Conservation (phyloP, 2,797 vertebrate species). For the Hemitrygon akajei region DNA sequence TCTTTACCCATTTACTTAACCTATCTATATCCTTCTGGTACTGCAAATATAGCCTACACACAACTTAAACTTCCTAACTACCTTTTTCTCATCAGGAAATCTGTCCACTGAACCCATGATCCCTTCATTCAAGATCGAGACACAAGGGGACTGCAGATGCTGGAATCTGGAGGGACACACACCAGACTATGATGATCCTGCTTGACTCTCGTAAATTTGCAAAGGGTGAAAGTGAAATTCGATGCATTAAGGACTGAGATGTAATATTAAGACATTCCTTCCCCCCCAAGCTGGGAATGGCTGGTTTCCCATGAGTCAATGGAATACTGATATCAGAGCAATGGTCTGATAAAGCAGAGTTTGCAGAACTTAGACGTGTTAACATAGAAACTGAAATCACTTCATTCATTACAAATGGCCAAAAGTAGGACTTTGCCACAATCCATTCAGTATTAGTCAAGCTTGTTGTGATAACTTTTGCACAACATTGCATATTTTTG, state of each 20-base stretch:
- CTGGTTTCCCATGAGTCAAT: background rate
- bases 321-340: background rate
- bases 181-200: too few species aligned
- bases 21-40: too few species aligned
- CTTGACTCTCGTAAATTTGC: background rate
- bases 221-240: background rate
- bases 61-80: too few species aligned
- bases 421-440: conserved; percentile 51
- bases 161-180: too few species aligned
- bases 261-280: background rate
- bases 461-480: background rate
- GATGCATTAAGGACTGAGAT: background rate
- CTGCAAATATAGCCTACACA: too few species aligned
- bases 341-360: too few species aligned
- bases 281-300: background rate
- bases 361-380: conserved; percentile 19
- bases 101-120: too few species aligned
- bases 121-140: too few species aligned
- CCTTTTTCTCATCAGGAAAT: too few species aligned
- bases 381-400: conserved; percentile 53
- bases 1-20: too few species aligned
- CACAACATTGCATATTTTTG: background rate
- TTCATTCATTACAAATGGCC: conserved; percentile 63
- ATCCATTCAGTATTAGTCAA: conserved; percentile 10
- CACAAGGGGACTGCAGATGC: too few species aligned